Evolutionary conservation across 1,140 invertebrate species (phyloP), one percentile per base, ranked within the genome.

Genomic region (Akabosia matsudoensis): DNA sequence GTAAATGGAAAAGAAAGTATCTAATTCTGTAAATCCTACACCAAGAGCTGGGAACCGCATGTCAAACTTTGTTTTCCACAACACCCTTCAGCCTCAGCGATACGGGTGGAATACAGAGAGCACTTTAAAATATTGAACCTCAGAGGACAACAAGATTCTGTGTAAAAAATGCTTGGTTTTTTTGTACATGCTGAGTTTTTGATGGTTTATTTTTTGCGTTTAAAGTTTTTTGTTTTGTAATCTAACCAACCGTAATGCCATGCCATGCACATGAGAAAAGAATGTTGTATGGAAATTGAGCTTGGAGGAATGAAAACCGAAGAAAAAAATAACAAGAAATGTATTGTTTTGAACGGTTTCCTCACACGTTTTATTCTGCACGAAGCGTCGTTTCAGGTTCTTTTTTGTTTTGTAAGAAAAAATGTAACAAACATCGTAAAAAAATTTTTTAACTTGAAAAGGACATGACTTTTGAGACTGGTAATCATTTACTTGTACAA

Each of bases 41-140:
- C 10, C 45, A 51, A 61, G 24, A 61, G 24, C 54, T 61, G n/a
- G 24, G 13, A 24, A 61, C 54, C n/a, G 54, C 24, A 61, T 24
- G 54, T 61, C 54, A 61, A 61, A 61, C 54, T 51, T 51, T 51
- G 10, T 61, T 61, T 24, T 61, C 24, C 54, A 24, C 54, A 61
- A 61, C 54, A 61, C 54, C 54, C 54, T 61, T n/a, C n/a, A n/a
- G n/a, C n/a, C n/a, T n/a, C n/a, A n/a, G 18, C 37, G 37, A 61
- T 24, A n/a, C 54, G 54, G 54, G 13, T 22, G 24, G 54, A 61
- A 61, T 61, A 22, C 54, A 51, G 45, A 61, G 54, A 61, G 7
- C 14, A 61, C 54, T n/a, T 61, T 14, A 24, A 61, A 61, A 61
- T 51, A 61, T n/a, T 61, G 54, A 61, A 61, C 13, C n/a, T 61